These are phyloP conservation scores for Lapara coniferarum DNA, from an alignment of 2,888 invertebrate species.

Conservation along the genomic window DNA sequence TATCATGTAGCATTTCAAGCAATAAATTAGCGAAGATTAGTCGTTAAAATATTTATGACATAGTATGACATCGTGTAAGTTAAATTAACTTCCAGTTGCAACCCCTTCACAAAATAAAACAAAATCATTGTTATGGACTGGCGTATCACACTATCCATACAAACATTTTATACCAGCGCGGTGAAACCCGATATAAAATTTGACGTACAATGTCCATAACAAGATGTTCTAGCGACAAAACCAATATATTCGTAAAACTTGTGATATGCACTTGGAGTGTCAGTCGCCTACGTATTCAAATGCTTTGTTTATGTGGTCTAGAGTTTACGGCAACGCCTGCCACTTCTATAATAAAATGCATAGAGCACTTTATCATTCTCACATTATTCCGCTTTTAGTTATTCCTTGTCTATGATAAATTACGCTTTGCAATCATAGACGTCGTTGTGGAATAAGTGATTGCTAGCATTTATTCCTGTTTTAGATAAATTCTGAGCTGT, in stretches of 20 bases:
- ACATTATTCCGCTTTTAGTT: constrained; percentile 26
- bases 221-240: neutral
- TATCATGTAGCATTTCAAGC: neutral
- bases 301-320: constrained; percentile 66
- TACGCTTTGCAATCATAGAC: constrained; percentile 14
- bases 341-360: constrained; percentile 34
- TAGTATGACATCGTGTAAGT: neutral
- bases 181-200: neutral
- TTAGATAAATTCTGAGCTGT: neutral
- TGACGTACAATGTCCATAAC: constrained; percentile 7
- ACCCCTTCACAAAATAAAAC: no score
- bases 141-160: no score
- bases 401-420: constrained; percentile 23
- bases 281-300: constrained; percentile 69
- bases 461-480: neutral
- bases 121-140: no score
- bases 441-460: constrained; percentile 22
- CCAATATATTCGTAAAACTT: constrained; percentile 24
- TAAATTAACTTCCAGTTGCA: neutral
- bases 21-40: neutral
- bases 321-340: constrained; percentile 64
- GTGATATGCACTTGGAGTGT: constrained; percentile 60
- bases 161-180: neutral
- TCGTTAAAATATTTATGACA: neutral
- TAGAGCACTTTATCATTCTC: constrained; percentile 23